phyloP scores from a whole-genome alignment of 2,888 invertebrate species.

The Hyppa rectilinea region DNA sequence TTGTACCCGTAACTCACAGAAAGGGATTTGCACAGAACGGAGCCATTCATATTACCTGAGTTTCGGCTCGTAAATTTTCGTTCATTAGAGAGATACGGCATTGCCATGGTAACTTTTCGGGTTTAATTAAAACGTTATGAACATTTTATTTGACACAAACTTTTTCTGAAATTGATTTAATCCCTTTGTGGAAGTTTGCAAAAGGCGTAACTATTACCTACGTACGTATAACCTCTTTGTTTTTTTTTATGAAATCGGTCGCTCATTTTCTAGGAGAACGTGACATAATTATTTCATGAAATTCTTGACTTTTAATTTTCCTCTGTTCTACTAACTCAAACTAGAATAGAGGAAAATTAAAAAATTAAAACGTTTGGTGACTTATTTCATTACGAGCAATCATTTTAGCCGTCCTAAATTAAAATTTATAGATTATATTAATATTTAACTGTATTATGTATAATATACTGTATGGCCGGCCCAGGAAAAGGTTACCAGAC shows the following conservation, averaged over 20 bases:
- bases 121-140: constrained; percentile 59
- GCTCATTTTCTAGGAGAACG: neutral
- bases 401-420: too few relatives aligned
- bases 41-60: constrained; percentile 57
- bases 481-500: too few relatives aligned
- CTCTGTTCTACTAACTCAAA: neutral
- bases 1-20: constrained; percentile 32
- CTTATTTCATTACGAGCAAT: neutral
- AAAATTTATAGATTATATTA: too few relatives aligned
- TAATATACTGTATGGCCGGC: too few relatives aligned
- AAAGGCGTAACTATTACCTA: constrained; percentile 21
- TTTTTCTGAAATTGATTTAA: constrained; percentile 44
- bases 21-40: constrained; percentile 42
- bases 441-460: too few relatives aligned
- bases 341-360: too few relatives aligned
- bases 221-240: constrained; percentile 10
- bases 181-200: constrained; percentile 12
- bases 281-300: neutral
- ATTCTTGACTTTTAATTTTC: neutral
- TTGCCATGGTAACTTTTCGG: constrained; percentile 20
- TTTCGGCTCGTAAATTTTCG: constrained; percentile 58
- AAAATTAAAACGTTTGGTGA: too few relatives aligned
- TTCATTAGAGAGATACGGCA: constrained; percentile 53
- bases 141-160: constrained; percentile 28
- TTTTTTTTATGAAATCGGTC: constrained; percentile 13